A percentile compares a stretch with the other conserved stretches of the same genome.
Evolutionary conservation across 92 coral and sea anemone genomes (phyloP).

Genomic region (Phenganax stokvisi): DNA sequence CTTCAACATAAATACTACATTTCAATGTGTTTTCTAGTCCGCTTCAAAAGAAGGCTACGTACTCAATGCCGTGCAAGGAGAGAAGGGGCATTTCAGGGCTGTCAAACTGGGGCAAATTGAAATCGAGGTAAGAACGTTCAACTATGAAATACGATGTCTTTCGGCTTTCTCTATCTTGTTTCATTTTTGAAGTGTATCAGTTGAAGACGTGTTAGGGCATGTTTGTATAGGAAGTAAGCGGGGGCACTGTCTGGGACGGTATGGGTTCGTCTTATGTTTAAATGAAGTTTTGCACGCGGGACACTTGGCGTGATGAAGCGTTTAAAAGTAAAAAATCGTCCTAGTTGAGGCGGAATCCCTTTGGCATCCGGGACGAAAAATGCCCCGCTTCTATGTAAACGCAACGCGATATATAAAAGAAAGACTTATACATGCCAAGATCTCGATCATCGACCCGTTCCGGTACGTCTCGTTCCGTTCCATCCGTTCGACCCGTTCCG

Average conservation of each 20-base stretch:
- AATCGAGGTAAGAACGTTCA: conserved; percentile 50
- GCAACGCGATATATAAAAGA: too few species aligned
- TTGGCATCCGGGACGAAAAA: too few species aligned
- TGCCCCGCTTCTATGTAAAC: too few species aligned
- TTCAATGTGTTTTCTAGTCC: conserved; percentile 46
- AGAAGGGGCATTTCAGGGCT: conserved; percentile 86
- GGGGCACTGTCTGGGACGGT: too few species aligned
- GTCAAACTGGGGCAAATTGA: conserved; percentile 84
- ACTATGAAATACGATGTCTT: neutral
- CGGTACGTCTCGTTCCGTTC: too few species aligned
- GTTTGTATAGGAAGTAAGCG: neutral
- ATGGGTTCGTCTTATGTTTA: neutral
- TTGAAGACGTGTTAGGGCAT: too few species aligned
- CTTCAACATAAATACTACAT: neutral
- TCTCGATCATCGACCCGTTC: too few species aligned
- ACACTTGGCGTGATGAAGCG: neutral
- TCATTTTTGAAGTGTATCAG: too few species aligned
- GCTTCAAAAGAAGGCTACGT: conserved; percentile 80
- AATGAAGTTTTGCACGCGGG: neutral
- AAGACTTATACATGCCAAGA: too few species aligned
- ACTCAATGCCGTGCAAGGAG: conserved; percentile 55
- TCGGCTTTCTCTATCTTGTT: neutral
- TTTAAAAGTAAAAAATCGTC: neutral
- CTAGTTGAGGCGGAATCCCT: too few species aligned
- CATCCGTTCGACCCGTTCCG: too few species aligned